These are phyloP conservation scores for Salmo trutta DNA, from an alignment of 2,797 vertebrate species.

Conservation along the genomic window DNA sequence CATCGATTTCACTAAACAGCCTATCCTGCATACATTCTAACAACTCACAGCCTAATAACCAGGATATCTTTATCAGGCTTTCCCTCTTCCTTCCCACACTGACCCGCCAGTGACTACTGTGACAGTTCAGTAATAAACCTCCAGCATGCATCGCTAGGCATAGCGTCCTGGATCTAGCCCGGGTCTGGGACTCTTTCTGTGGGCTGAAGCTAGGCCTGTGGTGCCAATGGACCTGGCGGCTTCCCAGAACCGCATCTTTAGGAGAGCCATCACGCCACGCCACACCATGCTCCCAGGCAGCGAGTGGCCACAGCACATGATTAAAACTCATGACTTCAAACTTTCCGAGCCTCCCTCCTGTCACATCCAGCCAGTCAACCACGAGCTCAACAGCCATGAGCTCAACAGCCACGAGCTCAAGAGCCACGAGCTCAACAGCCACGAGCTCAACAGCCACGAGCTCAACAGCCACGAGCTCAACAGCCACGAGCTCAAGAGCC, in stretches of 20 bases:
- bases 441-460: conserved; percentile 2
- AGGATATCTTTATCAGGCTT: conserved; percentile 58
- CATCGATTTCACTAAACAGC: conserved; percentile 36
- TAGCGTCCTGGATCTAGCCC: not conserved
- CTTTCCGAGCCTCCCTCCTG: conserved; percentile 74
- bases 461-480: conserved; percentile 2
- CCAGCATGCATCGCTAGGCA: conserved; percentile 41
- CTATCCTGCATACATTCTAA: conserved; percentile 30
- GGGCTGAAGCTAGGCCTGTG: conserved; percentile 20
- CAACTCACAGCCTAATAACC: conserved; percentile 55
- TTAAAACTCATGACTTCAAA: conserved; percentile 85
- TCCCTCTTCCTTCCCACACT: conserved; percentile 45
- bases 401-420: not conserved
- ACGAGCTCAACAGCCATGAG: not conserved
- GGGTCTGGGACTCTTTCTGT: conserved; percentile 44
- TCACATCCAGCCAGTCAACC: conserved; percentile 49
- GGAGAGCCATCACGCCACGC: conserved; percentile 75
- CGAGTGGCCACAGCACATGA: conserved; percentile 70
- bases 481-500: conserved; percentile 7
- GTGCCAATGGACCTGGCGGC: conserved; percentile 74
- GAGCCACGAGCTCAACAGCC: conserved; percentile 6
- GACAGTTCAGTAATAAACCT: conserved; percentile 37
- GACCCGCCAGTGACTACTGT: conserved; percentile 41
- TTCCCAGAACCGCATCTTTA: conserved; percentile 80
- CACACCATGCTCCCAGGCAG: conserved; percentile 55